A percentile compares a stretch with the other conserved stretches of the same genome.
phyloP scores from a whole-genome alignment of 1,140 invertebrate species.

The Drosophila persimilis region DNA sequence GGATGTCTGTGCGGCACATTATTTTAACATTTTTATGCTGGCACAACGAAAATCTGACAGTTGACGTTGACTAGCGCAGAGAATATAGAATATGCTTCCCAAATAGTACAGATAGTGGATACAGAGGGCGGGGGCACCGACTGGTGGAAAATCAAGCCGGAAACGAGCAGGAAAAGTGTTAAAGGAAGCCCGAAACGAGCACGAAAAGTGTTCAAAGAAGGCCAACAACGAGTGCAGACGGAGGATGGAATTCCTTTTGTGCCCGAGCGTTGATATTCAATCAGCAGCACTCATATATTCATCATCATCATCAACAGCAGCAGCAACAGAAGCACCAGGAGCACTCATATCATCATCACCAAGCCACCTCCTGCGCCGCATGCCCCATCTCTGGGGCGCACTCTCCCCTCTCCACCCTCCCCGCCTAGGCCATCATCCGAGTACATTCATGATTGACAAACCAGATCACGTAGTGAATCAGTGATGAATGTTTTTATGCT shows the following conservation, averaged over 20 bases:
- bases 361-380: slow-evolving; percentile 1
- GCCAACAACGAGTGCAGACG: slow-evolving; percentile 18
- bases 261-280: slow-evolving; percentile 70
- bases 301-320: slow-evolving; percentile 45
- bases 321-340: no score
- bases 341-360: slow-evolving; percentile 19
- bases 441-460: slow-evolving; percentile 68
- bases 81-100: slow-evolving; percentile 60
- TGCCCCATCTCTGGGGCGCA: slow-evolving; percentile 4
- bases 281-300: slow-evolving; percentile 74
- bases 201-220: slow-evolving; percentile 52
- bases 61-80: slow-evolving; percentile 68
- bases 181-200: slow-evolving; percentile 56
- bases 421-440: slow-evolving; percentile 50
- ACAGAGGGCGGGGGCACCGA: background rate
- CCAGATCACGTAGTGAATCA: slow-evolving; percentile 78
- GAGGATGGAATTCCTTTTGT: slow-evolving; percentile 39
- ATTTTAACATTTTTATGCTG: slow-evolving; percentile 82
- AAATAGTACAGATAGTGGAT: slow-evolving; percentile 13
- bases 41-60: slow-evolving; percentile 81
- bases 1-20: slow-evolving; percentile 64
- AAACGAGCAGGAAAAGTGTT: slow-evolving; percentile 74
- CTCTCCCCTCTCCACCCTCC: no score
- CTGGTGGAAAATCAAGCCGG: slow-evolving; percentile 52
- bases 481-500: slow-evolving; percentile 81